Percentiles rank a stretch among this genome's conserved stretches.
These are phyloP conservation scores for Sinella curviseta DNA, from an alignment of 1,140 invertebrate genomes.

Conservation along the genomic window DNA sequence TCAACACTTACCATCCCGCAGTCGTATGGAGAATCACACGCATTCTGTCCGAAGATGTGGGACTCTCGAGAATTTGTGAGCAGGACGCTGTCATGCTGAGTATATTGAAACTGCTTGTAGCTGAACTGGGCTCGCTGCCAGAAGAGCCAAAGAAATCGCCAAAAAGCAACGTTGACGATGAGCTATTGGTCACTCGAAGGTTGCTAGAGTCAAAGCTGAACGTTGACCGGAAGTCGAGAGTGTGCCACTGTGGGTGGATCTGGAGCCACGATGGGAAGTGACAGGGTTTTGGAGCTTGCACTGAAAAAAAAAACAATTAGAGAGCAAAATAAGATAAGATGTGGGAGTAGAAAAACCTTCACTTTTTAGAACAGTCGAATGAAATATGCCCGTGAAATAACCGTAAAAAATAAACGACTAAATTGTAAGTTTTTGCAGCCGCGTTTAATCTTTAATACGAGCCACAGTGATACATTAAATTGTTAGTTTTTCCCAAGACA, in stretches of 20 bases:
- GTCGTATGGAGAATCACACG: conserved; percentile 50
- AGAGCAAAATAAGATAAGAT: neutral
- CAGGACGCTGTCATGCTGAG: conserved; percentile 42
- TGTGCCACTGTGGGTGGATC: conserved; percentile 53
- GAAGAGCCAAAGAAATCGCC: neutral
- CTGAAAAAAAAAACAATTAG: conserved; percentile 19
- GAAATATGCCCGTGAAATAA: too few relatives aligned
- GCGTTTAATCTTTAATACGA: too few relatives aligned
- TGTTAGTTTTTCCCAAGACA: too few relatives aligned
- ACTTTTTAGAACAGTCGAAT: too few relatives aligned
- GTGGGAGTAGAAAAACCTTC: neutral
- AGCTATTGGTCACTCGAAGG: conserved; percentile 49
- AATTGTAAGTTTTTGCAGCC: too few relatives aligned
- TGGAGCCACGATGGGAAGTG: conserved; percentile 54
- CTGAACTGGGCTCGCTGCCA: neutral
- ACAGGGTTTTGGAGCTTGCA: conserved; percentile 46
- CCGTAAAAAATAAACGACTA: too few relatives aligned
- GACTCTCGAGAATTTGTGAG: conserved; percentile 49
- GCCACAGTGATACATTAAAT: too few relatives aligned
- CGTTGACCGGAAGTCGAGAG: conserved; percentile 52
- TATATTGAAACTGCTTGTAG: conserved; percentile 24
- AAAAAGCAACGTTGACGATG: neutral
- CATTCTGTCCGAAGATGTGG: conserved; percentile 39
- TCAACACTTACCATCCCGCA: conserved; percentile 48
- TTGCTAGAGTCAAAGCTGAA: conserved; percentile 51